A percentile compares a stretch with the other conserved stretches of the same genome.
These are phyloP conservation scores for Coelopa frigida DNA, from an alignment of 1,140 invertebrate genomes.

Conservation along the genomic window DNA sequence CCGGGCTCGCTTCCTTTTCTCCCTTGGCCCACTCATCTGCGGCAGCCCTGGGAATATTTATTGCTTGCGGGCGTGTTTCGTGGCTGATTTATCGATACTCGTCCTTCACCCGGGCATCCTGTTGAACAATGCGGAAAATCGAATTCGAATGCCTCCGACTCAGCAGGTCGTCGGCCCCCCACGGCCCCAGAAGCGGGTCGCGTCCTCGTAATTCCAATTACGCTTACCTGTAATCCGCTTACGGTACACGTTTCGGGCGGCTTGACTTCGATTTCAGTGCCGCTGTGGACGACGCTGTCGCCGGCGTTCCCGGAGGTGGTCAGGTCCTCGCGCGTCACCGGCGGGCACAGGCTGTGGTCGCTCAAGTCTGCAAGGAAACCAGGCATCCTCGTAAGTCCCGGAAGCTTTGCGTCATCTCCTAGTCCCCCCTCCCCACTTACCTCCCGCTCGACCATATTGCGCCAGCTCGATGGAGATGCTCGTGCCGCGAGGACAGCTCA, in stretches of 20 bases:
- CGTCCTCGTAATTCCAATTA: conserved; percentile 25
- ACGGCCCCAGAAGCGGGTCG: too few species aligned
- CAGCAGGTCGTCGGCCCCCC: too few species aligned
- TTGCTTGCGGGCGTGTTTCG: too few species aligned
- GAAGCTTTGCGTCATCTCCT: too few species aligned
- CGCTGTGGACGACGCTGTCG: conserved; percentile 29
- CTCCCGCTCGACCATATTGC: conserved; percentile 45
- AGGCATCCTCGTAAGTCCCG: conserved; percentile 8
- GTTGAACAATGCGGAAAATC: too few species aligned
- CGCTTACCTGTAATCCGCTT: conserved; percentile 50
- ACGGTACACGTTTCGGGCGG: conserved; percentile 45
- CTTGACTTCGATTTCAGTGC: conserved; percentile 37
- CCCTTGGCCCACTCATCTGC: too few species aligned
- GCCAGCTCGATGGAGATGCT: conserved; percentile 65
- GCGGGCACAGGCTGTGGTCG: conserved; percentile 35
- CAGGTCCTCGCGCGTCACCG: conserved; percentile 30
- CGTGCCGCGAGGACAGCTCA: conserved; percentile 77
- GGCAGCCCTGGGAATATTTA: too few species aligned
- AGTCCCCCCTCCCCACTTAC: too few species aligned
- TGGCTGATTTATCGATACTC: too few species aligned
- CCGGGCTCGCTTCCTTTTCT: too few species aligned
- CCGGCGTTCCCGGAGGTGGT: conserved; percentile 26
- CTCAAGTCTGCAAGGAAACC: conserved; percentile 30
- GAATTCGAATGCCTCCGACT: too few species aligned
- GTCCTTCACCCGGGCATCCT: too few species aligned